Conservation (phyloP, 2,888 invertebrate genomes). For the Drosophila bunnanda region DNA sequence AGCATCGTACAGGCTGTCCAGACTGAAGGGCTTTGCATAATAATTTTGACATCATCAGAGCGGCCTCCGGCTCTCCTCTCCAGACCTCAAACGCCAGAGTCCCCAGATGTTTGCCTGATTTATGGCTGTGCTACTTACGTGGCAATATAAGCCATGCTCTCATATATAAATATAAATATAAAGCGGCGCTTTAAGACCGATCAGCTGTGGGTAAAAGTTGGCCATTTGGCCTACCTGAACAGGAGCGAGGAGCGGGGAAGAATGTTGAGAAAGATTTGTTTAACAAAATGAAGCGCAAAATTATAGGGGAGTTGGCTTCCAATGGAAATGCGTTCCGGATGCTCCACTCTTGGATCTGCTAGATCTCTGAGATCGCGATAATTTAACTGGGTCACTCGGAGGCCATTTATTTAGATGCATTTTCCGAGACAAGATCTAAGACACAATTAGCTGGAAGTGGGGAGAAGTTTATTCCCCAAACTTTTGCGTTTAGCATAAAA, state of each 20-base stretch:
- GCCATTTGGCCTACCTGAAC: slow-evolving; percentile 67
- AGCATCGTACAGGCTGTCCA: slow-evolving; percentile 16
- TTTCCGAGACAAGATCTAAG: slow-evolving; percentile 27
- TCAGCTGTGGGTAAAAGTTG: slow-evolving; percentile 62
- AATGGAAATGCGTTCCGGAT: slow-evolving; percentile 27
- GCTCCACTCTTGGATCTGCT: slow-evolving; percentile 1
- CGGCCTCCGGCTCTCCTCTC: slow-evolving; percentile 2
- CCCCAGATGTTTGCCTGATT: slow-evolving; percentile 61
- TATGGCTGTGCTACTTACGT: slow-evolving; percentile 75
- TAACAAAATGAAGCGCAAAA: slow-evolving; percentile 41
- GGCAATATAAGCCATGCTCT: slow-evolving; percentile 52
- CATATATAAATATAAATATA: background rate
- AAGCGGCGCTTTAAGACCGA: slow-evolving; percentile 30
- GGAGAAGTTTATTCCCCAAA: slow-evolving; percentile 6
- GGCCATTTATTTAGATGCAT: slow-evolving; percentile 39
- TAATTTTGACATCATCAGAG: slow-evolving; percentile 66
- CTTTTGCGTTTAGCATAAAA: slow-evolving; percentile 24
- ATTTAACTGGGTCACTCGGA: slow-evolving; percentile 45
- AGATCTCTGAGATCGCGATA: slow-evolving; percentile 30
- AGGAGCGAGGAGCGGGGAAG: slow-evolving; percentile 9
- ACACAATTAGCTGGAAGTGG: slow-evolving; percentile 32
- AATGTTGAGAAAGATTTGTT: slow-evolving; percentile 32
- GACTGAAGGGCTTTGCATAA: slow-evolving; percentile 57
- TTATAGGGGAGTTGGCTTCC: slow-evolving; percentile 10
- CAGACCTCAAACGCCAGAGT: slow-evolving; percentile 11